These are phyloP conservation scores for Brachionichthys hirsutus DNA, from an alignment of 2,113 vertebrate species.

Conservation along the genomic window DNA sequence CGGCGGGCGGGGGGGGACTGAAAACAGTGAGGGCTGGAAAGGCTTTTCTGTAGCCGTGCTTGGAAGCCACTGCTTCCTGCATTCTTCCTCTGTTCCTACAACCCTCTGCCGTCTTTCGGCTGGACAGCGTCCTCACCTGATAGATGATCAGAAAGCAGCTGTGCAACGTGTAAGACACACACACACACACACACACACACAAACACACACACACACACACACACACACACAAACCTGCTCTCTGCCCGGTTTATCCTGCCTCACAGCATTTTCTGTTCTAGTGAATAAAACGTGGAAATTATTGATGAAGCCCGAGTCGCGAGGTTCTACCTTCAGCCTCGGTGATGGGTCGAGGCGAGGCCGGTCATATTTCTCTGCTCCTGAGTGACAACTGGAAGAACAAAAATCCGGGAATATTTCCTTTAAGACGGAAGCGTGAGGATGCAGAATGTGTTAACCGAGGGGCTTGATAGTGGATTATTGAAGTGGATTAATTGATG, in stretches of 20 bases:
- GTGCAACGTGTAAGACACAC: not conserved
- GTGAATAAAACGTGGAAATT: conserved; percentile 31
- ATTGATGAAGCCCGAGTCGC: conserved; percentile 26
- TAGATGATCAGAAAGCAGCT: too few relatives aligned
- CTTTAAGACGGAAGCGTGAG: not conserved
- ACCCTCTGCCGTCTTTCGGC: not conserved
- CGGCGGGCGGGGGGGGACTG: conserved; percentile 6
- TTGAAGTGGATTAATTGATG: not conserved
- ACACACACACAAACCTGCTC: too few relatives aligned
- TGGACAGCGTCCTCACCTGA: too few relatives aligned
- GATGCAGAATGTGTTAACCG: not conserved
- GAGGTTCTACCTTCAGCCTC: conserved; percentile 23
- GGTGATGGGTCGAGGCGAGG: conserved; percentile 21
- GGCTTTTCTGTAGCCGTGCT: not conserved
- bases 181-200: too few relatives aligned
- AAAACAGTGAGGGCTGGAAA: conserved; percentile 8
- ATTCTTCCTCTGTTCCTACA: not conserved
- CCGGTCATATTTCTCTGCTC: not conserved
- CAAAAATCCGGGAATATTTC: not conserved
- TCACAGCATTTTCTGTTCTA: conserved; percentile 18
- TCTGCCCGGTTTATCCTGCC: not conserved
- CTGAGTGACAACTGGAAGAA: not conserved
- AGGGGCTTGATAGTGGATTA: not conserved
- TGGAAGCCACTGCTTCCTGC: conserved; percentile 5
- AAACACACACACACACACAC: too few relatives aligned